Conservation (phyloP, 2,797 vertebrate species). For the Ibycter americanus region DNA sequence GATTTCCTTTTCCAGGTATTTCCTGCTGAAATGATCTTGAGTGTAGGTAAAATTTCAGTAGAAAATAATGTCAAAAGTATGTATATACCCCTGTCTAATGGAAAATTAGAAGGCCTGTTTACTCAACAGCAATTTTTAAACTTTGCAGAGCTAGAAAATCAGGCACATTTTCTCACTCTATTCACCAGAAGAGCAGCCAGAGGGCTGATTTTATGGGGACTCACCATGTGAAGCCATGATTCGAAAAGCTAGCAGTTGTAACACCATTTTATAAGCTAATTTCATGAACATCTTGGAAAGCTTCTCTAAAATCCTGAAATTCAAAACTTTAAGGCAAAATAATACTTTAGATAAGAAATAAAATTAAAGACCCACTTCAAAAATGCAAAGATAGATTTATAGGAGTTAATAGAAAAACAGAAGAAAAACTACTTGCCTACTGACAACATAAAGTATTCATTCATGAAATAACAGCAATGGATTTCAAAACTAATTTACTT, state of each 20-base stretch:
- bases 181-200: neutral
- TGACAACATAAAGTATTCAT: neutral
- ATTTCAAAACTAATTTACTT: constrained; percentile 48
- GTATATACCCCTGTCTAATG: neutral
- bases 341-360: neutral
- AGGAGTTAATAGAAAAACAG: neutral
- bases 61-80: neutral
- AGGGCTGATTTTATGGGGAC: neutral
- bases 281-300: neutral
- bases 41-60: neutral
- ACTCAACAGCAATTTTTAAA: neutral
- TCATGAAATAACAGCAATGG: neutral
- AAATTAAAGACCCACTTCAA: neutral
- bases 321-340: neutral
- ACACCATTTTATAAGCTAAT: neutral
- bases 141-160: neutral
- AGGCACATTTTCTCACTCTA: neutral
- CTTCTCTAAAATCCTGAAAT: neutral
- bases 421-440: neutral
- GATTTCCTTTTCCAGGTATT: neutral
- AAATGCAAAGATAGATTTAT: neutral
- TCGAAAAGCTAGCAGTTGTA: neutral
- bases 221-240: neutral
- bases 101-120: neutral
- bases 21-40: neutral